Evolutionary conservation across 2,113 vertebrate genomes (phyloP).

Genomic region (Anguilla japonica): DNA sequence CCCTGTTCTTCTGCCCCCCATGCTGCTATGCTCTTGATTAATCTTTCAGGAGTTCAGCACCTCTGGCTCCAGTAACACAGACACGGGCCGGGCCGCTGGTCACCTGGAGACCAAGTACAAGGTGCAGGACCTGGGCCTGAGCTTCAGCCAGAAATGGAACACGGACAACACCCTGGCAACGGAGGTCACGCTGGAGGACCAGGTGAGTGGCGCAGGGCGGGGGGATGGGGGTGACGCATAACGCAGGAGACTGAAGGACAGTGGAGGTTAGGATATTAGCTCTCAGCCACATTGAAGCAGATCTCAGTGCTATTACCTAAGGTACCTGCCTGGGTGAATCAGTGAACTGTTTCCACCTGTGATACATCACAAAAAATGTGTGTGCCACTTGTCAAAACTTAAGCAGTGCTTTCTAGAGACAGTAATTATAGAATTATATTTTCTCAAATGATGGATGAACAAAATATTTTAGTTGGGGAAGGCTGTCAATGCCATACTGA

Average conservation of each 20-base stretch:
- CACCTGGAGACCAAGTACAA: conserved; percentile 95
- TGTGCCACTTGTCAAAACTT: too few relatives aligned
- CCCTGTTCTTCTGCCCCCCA: not conserved
- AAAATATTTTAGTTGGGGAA: too few relatives aligned
- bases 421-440: not conserved
- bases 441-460: not conserved
- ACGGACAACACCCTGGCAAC: conserved; percentile 89
- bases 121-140: conserved; percentile 83
- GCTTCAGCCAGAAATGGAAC: conserved; percentile 93
- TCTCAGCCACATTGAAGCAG: too few relatives aligned
- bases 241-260: too few relatives aligned
- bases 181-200: conserved; percentile 86
- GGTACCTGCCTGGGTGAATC: too few relatives aligned
- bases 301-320: too few relatives aligned
- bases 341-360: too few relatives aligned
- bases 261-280: too few relatives aligned
- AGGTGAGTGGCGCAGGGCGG: conserved; percentile 64
- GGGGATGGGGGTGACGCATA: too few relatives aligned
- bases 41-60: conserved; percentile 85
- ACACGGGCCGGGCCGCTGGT: conserved; percentile 88
- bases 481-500: too few relatives aligned
- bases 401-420: too few relatives aligned
- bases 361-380: too few relatives aligned
- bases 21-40: not conserved
- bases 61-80: conserved; percentile 86